Evolutionary conservation across 2,888 invertebrate species (phyloP), one percentile per base, ranked within the genome.

Genomic region (Psococerastis gibbosa): DNA sequence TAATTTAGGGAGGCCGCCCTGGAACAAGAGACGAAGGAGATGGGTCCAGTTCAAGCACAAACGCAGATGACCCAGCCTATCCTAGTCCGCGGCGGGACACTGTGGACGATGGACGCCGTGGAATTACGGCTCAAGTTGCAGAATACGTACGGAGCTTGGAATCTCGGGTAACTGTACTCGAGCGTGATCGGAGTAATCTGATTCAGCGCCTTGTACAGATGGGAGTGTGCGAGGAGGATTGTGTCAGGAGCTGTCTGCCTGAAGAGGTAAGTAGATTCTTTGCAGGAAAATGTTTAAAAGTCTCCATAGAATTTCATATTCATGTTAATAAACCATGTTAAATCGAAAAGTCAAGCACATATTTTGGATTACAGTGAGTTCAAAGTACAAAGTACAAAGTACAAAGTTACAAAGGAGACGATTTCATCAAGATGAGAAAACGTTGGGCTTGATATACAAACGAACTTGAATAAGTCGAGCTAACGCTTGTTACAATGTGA

Each of bases 41-140:
- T 58, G 92, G 92, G 5, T 89, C 88, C 52, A 91, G 91, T 62
- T 88, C 85, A 35, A 85, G 88, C 54, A 92, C 91, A 9, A 87
- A 89, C 58, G 83, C 83, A 2, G 88, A 88, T 52, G 84, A 85
- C 58, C 75, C 72, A 5, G 56, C 61, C 44, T 47, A 27, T 51
- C 47, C 41, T 50, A 50, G 3, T 18, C 16, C 42, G n/a, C 32
- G 31, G 23, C 27, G 27, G 16, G 22, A 35, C 33, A 56, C 58
- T 5, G 57, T 59, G 27, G 56, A 59, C 2, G 35, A 32, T 22
- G 47, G 33, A 17, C 56, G 68, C 45, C 69, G 66, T 47, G 35
- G 44, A 51, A 45, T 55, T 55, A 18, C 58, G 73, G 89, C 88
- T 63, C 80, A 88, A 64, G 84, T 89, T 46, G 75, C 89, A 61